Percentiles rank a stretch among this genome's conserved stretches.
phyloP scores from a whole-genome alignment of 2,797 vertebrate species.

The Limnodromus scolopaceus region DNA sequence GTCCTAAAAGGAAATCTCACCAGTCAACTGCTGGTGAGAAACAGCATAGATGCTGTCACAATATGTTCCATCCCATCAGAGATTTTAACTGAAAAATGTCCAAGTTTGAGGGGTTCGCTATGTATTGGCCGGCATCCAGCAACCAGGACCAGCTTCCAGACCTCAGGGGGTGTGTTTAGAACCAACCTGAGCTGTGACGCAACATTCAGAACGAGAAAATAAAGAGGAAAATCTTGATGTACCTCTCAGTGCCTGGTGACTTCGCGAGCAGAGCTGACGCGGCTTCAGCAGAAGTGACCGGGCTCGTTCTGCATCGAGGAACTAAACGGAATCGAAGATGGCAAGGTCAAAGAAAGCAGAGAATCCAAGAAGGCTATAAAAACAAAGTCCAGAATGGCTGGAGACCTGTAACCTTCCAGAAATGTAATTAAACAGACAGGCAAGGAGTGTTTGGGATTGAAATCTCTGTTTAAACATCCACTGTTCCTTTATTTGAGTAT shows the following conservation, averaged over 20 bases:
- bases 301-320: not conserved
- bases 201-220: not conserved
- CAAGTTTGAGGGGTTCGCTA: not conserved
- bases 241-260: not conserved
- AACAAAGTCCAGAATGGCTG: not conserved
- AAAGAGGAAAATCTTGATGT: not conserved
- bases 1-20: not conserved
- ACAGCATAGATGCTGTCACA: not conserved
- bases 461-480: constrained; percentile 49
- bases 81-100: not conserved
- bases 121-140: too few relatives aligned
- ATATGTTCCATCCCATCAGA: not conserved
- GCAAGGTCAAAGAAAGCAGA: not conserved
- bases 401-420: constrained; percentile 35
- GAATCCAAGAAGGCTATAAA: not conserved
- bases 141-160: not conserved
- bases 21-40: not conserved
- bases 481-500: constrained; percentile 13
- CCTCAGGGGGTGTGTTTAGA: not conserved
- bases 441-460: constrained; percentile 15
- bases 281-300: not conserved
- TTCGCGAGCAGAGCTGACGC: not conserved
- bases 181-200: not conserved
- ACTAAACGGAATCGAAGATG: not conserved
- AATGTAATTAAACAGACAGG: constrained; percentile 49